Evolutionary conservation across 2,113 vertebrate species (phyloP).

Genomic region (Mionectes macconnelli): DNA sequence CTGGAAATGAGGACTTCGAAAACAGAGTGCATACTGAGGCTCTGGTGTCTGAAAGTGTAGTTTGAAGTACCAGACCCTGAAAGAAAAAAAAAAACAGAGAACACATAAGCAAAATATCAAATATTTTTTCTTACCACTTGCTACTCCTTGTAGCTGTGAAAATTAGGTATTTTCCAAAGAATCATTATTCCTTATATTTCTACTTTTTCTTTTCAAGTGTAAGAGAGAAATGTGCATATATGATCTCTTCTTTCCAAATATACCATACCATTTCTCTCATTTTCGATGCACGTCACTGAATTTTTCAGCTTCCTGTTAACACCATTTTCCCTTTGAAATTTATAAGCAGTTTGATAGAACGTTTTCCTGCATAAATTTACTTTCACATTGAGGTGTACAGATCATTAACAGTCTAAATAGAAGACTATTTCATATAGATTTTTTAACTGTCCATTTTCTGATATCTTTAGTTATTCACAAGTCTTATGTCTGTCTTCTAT

Average conservation of each 20-base stretch:
- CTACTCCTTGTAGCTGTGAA: not conserved
- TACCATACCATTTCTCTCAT: not conserved
- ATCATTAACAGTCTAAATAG: not conserved
- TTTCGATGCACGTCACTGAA: not conserved
- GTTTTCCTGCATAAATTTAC: not conserved
- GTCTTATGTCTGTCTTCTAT: not conserved
- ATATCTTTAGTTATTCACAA: not conserved
- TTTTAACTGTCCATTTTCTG: not conserved
- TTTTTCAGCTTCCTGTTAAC: not conserved
- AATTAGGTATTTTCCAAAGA: not conserved
- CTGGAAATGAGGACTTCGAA: not conserved
- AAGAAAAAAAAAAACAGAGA: not conserved
- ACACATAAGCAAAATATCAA: not conserved
- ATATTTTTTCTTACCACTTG: not conserved
- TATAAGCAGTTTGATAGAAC: not conserved
- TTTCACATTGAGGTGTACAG: not conserved
- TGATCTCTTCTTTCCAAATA: not conserved
- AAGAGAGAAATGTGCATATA: not conserved
- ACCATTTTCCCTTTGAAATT: not conserved
- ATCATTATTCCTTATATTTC: not conserved
- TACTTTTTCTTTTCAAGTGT: not conserved
- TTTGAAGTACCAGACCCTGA: not conserved
- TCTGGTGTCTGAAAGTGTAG: not conserved
- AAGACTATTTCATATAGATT: not conserved
- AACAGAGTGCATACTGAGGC: accelerated